Conservation (phyloP, 2,113 vertebrate species). For the Phocoena sinus region DNA sequence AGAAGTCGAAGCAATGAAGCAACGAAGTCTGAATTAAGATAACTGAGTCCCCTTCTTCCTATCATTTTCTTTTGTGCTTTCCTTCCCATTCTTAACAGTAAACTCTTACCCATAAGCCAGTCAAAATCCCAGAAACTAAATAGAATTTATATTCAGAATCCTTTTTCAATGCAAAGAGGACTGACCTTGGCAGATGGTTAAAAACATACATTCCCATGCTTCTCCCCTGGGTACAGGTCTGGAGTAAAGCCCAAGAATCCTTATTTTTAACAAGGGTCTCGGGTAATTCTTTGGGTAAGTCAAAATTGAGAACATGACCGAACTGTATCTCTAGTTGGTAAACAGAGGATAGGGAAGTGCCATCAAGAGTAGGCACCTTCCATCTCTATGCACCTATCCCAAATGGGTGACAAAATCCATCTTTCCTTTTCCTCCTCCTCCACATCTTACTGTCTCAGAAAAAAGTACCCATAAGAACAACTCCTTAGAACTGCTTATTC, state of each 20-base stretch:
- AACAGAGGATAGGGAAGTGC: background rate
- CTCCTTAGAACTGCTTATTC: background rate
- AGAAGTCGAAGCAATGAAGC: background rate
- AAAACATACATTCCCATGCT: background rate
- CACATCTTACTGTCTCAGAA: background rate
- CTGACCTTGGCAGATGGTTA: background rate
- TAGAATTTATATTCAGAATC: background rate
- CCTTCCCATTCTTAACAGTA: background rate
- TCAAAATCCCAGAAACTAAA: conserved; percentile 11
- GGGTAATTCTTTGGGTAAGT: background rate
- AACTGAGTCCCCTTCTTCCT: background rate
- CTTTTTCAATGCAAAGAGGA: background rate
- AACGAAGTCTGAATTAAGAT: background rate
- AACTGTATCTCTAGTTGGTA: background rate
- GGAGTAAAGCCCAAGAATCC: background rate
- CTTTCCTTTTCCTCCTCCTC: no score
- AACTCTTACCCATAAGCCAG: background rate
- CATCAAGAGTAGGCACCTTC: background rate
- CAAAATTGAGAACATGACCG: background rate
- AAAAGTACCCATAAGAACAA: background rate
- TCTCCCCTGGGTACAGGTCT: background rate
- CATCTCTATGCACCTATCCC: background rate
- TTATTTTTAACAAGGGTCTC: background rate
- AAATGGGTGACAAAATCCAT: background rate
- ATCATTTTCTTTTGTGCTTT: background rate